Conservation (phyloP, 2,888 invertebrate species). For the Synergus japonicus region DNA sequence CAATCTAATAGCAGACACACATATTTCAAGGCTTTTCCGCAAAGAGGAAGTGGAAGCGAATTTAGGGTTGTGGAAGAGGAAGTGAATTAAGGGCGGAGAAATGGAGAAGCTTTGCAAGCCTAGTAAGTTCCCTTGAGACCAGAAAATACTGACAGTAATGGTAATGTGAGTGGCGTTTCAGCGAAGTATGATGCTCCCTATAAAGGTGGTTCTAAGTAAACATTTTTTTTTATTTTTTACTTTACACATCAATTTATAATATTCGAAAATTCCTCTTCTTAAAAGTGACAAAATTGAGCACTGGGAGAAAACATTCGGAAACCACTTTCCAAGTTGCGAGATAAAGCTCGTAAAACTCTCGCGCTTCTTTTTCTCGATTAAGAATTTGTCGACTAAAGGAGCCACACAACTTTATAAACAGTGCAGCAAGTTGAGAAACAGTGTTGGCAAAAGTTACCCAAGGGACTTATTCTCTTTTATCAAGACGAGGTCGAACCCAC, state of each 20-base stretch:
- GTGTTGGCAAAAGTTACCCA: slow-evolving; percentile 34
- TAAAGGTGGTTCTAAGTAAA: background rate
- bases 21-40: background rate
- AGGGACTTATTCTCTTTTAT: slow-evolving; percentile 9
- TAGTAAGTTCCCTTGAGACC: background rate
- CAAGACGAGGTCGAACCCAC: background rate
- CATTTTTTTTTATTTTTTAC: background rate
- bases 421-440: slow-evolving; percentile 31
- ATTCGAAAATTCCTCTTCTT: background rate
- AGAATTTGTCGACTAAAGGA: slow-evolving; percentile 34
- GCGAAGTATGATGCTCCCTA: background rate
- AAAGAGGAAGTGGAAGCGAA: background rate
- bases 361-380: slow-evolving; percentile 38
- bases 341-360: slow-evolving; percentile 28
- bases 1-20: background rate
- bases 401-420: slow-evolving; percentile 33
- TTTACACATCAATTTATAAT: background rate
- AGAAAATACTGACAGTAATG: background rate
- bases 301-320: slow-evolving; percentile 18
- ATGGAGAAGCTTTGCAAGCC: background rate
- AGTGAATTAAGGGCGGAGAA: background rate
- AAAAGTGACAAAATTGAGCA: background rate
- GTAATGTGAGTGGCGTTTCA: background rate
- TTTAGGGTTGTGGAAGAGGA: background rate
- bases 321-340: slow-evolving; percentile 13